Evolutionary conservation across 2,888 invertebrate species (phyloP), one percentile per base, ranked within the genome.

Genomic region (Apantesis nais): DNA sequence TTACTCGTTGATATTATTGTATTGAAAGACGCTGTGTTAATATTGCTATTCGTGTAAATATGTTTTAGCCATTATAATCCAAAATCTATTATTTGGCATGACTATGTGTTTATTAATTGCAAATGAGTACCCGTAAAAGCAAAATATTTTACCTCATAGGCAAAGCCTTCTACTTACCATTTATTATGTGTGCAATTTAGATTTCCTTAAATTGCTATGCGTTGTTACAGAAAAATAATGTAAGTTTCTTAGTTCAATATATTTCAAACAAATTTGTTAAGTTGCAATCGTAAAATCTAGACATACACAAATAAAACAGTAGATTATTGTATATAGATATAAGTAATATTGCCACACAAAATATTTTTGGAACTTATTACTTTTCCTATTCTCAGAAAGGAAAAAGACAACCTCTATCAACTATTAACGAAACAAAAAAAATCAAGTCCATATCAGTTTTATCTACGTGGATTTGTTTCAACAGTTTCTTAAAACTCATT

Each of bases 401-500:
- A 25, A 62, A 62, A 62, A 61, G 34, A 4, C 2, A 25, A 14
- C 22, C 19, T 65, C n/a, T 52, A 14, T 14, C 25, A 29, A 29
- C 58, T 29, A 29, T 29, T 5, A 29, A 29, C 16, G 16, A 22
- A 44, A 44, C n/a, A 5, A 34, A 65, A n/a, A 44, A 14, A 12
- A 12, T 48, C 4, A 63, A 41, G 1, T 0, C 9, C 39, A 22
- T 37, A 25, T 16, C 16, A 52, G 37, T 52, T 68, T 55, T 63
- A 52, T 55, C 31, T 31, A 68, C 55, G 31, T 22, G 19, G 34
- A 67, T 52, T 5, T n/a, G 37, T 62, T 22, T 22, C 2, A 31
- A 22, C 66, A 64, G n/a, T 48, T 74, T 79, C 72, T 79, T 67
- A 41, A 73, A 68, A 78, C 65, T 5, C 52, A 69, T 68, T 71